Base-by-base conservation (phyloP, 1,140 invertebrate species). In the Paracyclopina nana region DNA sequence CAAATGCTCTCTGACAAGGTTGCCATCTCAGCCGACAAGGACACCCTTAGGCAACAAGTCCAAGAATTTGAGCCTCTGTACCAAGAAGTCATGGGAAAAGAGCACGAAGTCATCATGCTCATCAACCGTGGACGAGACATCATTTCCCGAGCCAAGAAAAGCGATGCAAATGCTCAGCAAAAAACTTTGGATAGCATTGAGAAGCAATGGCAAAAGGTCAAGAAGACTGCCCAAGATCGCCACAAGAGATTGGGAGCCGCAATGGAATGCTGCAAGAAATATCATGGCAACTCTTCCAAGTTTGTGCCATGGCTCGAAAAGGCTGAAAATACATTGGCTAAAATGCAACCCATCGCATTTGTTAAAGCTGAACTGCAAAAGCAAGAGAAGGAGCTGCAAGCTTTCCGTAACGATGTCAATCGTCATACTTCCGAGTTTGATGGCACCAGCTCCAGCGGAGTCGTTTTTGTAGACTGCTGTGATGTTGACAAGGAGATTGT, bases 51-150 rank as follows among this genome's bases (percentile, higher is more conserved):
- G 57, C 77, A 84, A 60, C 88, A 94, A 68, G 68, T 88, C 28
- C 76, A 79, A 55, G 75, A 82, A 46, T 85, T 90, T 44, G 55
- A 73, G 65, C 82, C 83, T 1, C 71, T 86, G 14, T 90, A 91
- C 60, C 71, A 80, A 52, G 82, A 88, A 58, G 79, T 90, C 1
- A 78, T 87, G 66, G 73, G 77, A 46, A 78, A 85, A 54, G 87
- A 92, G 60, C 85, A 91, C 58, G 86, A 92, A 68, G 77, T 92
- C 0, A 86, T 90, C 54, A 87, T 91, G 81, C 68, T 94, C 3
- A 64, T 92, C 16, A 87, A 91, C 59, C 91, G 90, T 66, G 90
- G 87, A 55, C 70, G 76, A 50, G 81, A 84, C 56, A 70, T 82
- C 52, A 59, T 80, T 1, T 63, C 72, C 1, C 72, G 75, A 49